Base-by-base conservation (phyloP, 2,797 vertebrate species). In the Sebastes matsubarae region DNA sequence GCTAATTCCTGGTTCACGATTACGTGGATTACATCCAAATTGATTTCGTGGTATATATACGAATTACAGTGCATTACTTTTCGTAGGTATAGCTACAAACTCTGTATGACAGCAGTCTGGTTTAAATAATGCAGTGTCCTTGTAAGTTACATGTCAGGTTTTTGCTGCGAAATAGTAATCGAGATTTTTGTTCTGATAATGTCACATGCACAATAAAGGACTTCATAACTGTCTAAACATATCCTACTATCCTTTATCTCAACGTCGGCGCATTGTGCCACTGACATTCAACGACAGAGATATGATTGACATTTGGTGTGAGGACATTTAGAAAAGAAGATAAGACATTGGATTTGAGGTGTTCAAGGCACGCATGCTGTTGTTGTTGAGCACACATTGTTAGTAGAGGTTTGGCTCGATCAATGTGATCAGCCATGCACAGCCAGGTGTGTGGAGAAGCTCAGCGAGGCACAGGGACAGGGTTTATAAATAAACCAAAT, bases 401-500 rank as follows among this genome's bases (percentile, higher is more conserved):
- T 77, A 64, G 67, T 20, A 63, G 72, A 82, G 34, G 29, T 80
- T 87, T 58, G 71, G 64, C 81, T 86, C 55, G 34, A 91, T 92
- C 87, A 86, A 80, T 92, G 83, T 82, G 75, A 88, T 90, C 86
- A 82, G 58, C 65, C 82, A 77, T 88, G 91, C 84, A 90, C 75
- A 85, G 78, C 77, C 86, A 93, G 90, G 87, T 94, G 93, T 90
- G 87, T 72, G 83, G 74, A 82, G 86, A 88, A 75, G 87, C 88
- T 92, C 83, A 82, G 79, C 20, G 58, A 94, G 75, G 88, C 87
- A 90, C 80, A 84, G 77, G 91, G 84, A 89, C 76, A 82, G 59
- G 83, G 85, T 87, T 92, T 95, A 94, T 92, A 94, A 94, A 95
- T 93, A 95, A 92, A 92, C 88, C 75, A 87, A 92, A 94, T 92